Percentiles rank a stretch among this genome's conserved stretches.
These are phyloP conservation scores for Diadumene lineata DNA, from an alignment of 92 coral and sea anemone species.

Conservation along the genomic window DNA sequence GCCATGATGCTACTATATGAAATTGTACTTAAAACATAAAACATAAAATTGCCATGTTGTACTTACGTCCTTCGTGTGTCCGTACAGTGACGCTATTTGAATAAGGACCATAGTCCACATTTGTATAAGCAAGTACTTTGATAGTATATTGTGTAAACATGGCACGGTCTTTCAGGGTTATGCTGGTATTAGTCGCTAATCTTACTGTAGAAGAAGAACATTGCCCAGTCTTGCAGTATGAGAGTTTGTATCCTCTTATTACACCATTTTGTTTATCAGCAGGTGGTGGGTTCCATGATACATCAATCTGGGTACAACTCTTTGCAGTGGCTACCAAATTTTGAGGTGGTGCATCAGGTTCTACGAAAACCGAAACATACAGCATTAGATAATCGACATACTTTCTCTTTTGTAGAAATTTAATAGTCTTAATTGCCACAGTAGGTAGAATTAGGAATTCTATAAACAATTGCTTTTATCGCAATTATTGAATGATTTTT, in stretches of 20 bases:
- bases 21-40: background rate
- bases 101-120: constrained; percentile 7
- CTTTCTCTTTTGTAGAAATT: too few relatives aligned
- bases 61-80: constrained; percentile 19
- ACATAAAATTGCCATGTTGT: background rate
- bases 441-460: too few relatives aligned
- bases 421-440: too few relatives aligned
- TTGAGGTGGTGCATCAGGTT: background rate
- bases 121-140: constrained; percentile 17
- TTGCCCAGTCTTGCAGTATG: constrained; percentile 2
- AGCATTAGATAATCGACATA: background rate
- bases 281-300: constrained; percentile 4
- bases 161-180: background rate
- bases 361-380: background rate
- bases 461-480: too few relatives aligned
- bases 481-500: too few relatives aligned
- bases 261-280: constrained; percentile 22
- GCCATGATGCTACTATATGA: too few relatives aligned
- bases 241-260: constrained; percentile 16
- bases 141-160: constrained; percentile 22
- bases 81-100: background rate
- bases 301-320: constrained; percentile 4
- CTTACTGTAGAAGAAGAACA: background rate
- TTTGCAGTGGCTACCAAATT: constrained; percentile 3
- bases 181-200: background rate